Percentiles rank a stretch among this genome's conserved stretches.
phyloP scores from a whole-genome alignment of 37 sponge, comb jelly and placozoan species.

The Eunapius fragilis region DNA sequence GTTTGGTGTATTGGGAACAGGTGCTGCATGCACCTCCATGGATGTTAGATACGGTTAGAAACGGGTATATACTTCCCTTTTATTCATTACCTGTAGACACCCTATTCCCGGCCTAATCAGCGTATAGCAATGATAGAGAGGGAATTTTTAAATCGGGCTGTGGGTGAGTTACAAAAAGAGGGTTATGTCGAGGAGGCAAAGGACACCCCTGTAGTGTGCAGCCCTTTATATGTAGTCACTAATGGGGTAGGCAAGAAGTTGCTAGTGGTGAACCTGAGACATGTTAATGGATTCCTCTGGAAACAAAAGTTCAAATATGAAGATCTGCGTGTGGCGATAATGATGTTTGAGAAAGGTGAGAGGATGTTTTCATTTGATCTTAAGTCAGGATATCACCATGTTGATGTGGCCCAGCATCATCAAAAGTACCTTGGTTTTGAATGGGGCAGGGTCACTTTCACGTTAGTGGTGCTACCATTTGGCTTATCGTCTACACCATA shows the following conservation, averaged over 20 bases:
- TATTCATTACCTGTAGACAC: neutral
- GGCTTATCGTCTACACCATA: conserved; percentile 18
- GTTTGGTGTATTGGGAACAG: neutral
- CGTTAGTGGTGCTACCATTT: conserved; percentile 14
- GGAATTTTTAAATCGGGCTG: neutral
- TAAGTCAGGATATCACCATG: conserved; percentile 8
- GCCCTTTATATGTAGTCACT: conserved; percentile 6
- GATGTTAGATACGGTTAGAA: neutral
- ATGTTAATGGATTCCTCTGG: neutral
- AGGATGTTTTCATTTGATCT: conserved; percentile 12
- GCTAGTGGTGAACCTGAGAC: conserved; percentile 2
- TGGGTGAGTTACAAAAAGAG: neutral
- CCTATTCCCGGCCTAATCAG: neutral
- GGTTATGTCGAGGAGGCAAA: neutral
- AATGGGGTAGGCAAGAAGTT: neutral
- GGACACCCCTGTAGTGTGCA: neutral
- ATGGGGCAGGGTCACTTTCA: neutral
- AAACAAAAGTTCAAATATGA: conserved; percentile 8
- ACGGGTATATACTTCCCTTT: conserved; percentile 16
- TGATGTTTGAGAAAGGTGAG: conserved; percentile 24
- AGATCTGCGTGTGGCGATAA: neutral
- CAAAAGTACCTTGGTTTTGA: conserved; percentile 16
- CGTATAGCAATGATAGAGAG: neutral
- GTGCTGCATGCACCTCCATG: neutral
- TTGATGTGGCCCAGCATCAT: conserved; percentile 8